Evolutionary conservation across 1,140 invertebrate genomes (phyloP).

Genomic region (Hyphantria cunea): DNA sequence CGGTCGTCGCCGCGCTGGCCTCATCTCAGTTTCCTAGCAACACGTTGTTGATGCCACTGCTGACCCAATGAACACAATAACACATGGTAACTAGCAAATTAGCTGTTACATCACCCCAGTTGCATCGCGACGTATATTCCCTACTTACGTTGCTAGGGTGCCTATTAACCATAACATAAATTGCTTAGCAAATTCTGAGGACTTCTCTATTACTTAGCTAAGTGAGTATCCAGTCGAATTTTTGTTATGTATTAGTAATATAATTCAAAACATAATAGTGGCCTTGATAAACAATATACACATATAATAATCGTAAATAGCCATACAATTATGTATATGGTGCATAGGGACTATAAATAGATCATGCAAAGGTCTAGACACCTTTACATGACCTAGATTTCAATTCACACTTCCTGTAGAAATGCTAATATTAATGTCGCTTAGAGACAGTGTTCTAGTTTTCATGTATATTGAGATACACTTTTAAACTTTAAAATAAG

Average conservation of each 20-base stretch:
- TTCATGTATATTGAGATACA: constrained; percentile 3
- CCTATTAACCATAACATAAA: constrained; percentile 52
- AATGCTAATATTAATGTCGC: constrained; percentile 60
- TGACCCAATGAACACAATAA: constrained; percentile 77
- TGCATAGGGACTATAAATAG: constrained; percentile 51
- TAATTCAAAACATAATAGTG: too few species aligned
- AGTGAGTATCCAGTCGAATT: constrained; percentile 6
- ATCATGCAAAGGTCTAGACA: too few species aligned
- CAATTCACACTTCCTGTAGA: constrained; percentile 52
- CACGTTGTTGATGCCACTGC: constrained; percentile 75
- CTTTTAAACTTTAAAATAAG: not conserved
- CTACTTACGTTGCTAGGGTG: constrained; percentile 61
- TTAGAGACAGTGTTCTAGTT: constrained; percentile 47
- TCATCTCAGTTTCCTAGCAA: constrained; percentile 77
- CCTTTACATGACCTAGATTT: constrained; percentile 64
- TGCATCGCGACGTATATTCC: constrained; percentile 53
- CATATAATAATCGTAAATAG: too few species aligned
- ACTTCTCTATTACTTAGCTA: not conserved
- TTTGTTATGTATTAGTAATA: too few species aligned
- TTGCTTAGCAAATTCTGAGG: constrained; percentile 13
- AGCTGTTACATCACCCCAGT: constrained; percentile 69
- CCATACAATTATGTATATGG: too few species aligned
- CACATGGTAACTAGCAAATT: constrained; percentile 59
- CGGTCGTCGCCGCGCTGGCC: constrained; percentile 56
- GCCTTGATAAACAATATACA: too few species aligned